Evolutionary conservation across 2,888 invertebrate genomes (phyloP).

Genomic region (Tholera decimalis): DNA sequence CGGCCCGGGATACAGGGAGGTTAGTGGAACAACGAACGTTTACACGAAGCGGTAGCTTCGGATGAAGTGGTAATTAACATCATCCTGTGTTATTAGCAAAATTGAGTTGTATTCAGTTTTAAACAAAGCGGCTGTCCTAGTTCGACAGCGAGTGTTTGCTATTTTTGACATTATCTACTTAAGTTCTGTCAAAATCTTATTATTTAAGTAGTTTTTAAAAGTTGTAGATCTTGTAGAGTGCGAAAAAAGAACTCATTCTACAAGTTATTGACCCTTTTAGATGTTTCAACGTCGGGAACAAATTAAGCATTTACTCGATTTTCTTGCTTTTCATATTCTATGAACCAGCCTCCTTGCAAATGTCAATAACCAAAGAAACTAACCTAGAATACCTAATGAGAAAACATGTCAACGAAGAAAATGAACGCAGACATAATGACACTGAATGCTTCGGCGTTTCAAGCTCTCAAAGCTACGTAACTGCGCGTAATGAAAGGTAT

Average conservation of each 20-base stretch:
- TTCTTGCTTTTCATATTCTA: neutral
- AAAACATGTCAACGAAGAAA: slow-evolving; percentile 18
- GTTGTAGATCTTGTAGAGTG: neutral
- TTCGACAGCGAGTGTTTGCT: neutral
- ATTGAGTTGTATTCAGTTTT: slow-evolving; percentile 32
- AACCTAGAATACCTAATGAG: slow-evolving; percentile 39
- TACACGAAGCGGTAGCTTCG: slow-evolving; percentile 34
- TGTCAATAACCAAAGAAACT: neutral
- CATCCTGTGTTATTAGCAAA: slow-evolving; percentile 57
- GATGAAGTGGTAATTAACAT: slow-evolving; percentile 52
- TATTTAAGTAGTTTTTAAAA: no score
- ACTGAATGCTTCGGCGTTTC: slow-evolving; percentile 16
- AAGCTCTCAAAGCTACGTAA: slow-evolving; percentile 22
- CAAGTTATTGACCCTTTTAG: neutral
- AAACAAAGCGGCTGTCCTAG: slow-evolving; percentile 15
- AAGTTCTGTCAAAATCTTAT: neutral
- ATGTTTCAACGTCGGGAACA: neutral
- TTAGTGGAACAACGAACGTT: slow-evolving; percentile 59
- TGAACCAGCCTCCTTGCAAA: neutral
- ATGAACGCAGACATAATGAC: slow-evolving; percentile 17
- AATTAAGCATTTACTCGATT: no score
- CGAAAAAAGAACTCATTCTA: neutral
- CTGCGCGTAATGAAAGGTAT: slow-evolving; percentile 39
- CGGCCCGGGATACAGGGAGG: slow-evolving; percentile 43
- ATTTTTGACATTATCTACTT: neutral